Evolutionary conservation across 2,113 vertebrate species (phyloP).

Genomic region (Oostethus manadensis): DNA sequence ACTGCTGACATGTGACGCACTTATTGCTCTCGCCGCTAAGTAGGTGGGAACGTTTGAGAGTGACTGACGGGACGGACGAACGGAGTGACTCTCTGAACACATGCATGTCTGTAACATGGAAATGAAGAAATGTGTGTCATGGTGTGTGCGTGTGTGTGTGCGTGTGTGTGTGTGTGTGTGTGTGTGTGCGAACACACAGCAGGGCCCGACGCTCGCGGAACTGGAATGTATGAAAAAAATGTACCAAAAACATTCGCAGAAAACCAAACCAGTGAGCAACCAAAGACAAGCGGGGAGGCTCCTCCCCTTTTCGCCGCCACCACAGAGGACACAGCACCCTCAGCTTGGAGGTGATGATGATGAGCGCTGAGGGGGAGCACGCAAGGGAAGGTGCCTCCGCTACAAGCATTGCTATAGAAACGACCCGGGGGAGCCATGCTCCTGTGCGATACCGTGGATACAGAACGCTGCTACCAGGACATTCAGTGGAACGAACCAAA

Average conservation of each 20-base stretch:
- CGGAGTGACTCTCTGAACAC: constrained; percentile 37
- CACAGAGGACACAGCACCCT: constrained; percentile 40
- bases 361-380: constrained; percentile 30
- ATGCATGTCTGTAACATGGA: constrained; percentile 34
- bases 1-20: constrained; percentile 63
- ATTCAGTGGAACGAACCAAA: constrained; percentile 72
- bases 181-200: constrained; percentile 52
- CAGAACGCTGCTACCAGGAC: constrained; percentile 77
- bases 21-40: constrained; percentile 62
- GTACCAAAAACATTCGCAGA: constrained; percentile 50
- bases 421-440: constrained; percentile 67
- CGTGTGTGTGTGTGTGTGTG: constrained; percentile 50
- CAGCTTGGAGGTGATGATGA: constrained; percentile 45
- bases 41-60: constrained; percentile 46
- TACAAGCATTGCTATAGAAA: constrained; percentile 68
- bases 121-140: constrained; percentile 29
- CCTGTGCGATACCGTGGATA: constrained; percentile 66
- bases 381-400: constrained; percentile 56
- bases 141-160: constrained; percentile 16
- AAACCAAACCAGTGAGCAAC: constrained; percentile 55
- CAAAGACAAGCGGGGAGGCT: constrained; percentile 71
- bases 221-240: constrained; percentile 70
- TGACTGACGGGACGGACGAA: constrained; percentile 30
- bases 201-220: constrained; percentile 66
- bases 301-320: constrained; percentile 16